Conservation (phyloP, 2,888 invertebrate genomes). For the Limulus polyphemus region DNA sequence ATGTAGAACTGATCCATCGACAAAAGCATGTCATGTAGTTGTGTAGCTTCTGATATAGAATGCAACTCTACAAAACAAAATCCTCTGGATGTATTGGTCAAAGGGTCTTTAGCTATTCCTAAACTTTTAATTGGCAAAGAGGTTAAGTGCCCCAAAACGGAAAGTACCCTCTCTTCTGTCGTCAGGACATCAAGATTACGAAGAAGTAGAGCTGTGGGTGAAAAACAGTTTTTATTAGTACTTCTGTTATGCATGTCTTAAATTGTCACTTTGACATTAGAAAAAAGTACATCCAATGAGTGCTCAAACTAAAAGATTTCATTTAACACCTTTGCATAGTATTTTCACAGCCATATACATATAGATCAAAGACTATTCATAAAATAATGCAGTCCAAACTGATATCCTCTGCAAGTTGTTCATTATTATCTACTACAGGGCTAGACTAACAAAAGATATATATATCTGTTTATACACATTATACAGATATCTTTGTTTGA, state of each 20-base stretch:
- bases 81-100: slow-evolving; percentile 68
- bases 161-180: slow-evolving; percentile 80
- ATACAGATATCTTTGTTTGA: too few species aligned
- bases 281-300: too few species aligned
- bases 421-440: too few species aligned
- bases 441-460: too few species aligned
- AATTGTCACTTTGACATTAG: background rate
- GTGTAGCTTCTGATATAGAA: slow-evolving; percentile 68
- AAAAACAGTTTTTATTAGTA: background rate
- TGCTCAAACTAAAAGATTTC: too few species aligned
- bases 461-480: too few species aligned
- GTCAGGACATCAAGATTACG: slow-evolving; percentile 82
- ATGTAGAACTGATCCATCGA: slow-evolving; percentile 44
- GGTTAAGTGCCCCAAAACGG: slow-evolving; percentile 56
- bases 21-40: slow-evolving; percentile 55
- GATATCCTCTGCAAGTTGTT: too few species aligned
- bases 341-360: too few species aligned
- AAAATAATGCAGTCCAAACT: too few species aligned
- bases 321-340: too few species aligned
- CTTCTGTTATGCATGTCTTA: background rate
- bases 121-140: slow-evolving; percentile 61
- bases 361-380: too few species aligned
- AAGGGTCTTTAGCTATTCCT: slow-evolving; percentile 66
- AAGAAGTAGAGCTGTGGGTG: slow-evolving; percentile 56
- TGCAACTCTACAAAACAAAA: slow-evolving; percentile 70